A percentile compares a stretch with the other conserved stretches of the same genome.
These are phyloP conservation scores for Mantis religiosa DNA, from an alignment of 2,888 invertebrate genomes.

Conservation along the genomic window DNA sequence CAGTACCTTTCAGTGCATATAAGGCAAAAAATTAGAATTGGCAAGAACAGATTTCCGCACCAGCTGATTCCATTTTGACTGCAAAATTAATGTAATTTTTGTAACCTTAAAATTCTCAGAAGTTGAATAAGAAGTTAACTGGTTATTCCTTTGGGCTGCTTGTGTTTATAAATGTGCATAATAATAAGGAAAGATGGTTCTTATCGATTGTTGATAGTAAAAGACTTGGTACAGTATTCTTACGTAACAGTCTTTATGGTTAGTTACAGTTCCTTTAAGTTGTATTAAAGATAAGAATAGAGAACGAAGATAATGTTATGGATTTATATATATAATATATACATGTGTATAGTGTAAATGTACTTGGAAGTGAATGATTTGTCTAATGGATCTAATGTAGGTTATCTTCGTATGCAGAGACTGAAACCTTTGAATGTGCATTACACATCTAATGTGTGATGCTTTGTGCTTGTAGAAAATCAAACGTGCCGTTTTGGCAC, in stretches of 20 bases:
- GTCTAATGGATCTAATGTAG: background rate
- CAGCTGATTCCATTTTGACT: no score
- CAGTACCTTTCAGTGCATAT: no score
- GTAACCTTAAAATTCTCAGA: no score
- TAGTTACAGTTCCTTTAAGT: background rate
- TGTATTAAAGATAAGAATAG: background rate
- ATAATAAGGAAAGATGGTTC: background rate
- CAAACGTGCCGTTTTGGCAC: background rate
- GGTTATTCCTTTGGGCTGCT: no score
- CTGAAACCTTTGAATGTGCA: background rate
- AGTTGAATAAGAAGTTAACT: no score
- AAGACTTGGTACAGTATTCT: background rate
- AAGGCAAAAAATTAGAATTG: no score
- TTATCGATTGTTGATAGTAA: background rate
- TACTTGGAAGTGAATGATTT: background rate
- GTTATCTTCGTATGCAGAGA: background rate
- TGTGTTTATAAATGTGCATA: no score
- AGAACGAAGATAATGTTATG: background rate
- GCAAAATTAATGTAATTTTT: no score
- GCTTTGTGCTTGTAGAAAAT: background rate
- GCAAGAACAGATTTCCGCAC: no score
- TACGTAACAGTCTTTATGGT: background rate
- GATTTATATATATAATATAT: background rate
- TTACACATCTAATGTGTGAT: background rate
- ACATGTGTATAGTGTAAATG: background rate